Base-by-base conservation (phyloP, 2,888 invertebrate species). In the Microplitis deprimator region DNA sequence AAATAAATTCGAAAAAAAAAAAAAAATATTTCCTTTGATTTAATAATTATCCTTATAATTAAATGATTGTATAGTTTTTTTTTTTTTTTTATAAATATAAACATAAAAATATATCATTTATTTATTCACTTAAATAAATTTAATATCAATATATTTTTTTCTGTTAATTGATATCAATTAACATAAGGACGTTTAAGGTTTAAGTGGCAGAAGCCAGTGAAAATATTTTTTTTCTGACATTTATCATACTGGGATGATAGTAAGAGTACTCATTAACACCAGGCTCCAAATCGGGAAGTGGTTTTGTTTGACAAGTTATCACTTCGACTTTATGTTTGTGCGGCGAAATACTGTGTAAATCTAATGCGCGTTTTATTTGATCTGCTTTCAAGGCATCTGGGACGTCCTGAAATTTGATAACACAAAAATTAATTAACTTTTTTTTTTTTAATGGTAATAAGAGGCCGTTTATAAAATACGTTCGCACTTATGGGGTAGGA, bases 241-340 rank as follows among this genome's bases (percentile, higher is more conserved):
- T 79, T 68, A 84, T 84, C 16, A 85, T 80, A 5, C 87, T 86
- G 13, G 83, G 79, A 79, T 88, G 85, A 74, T 85, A 80, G 84
- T 85, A 85, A 50, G 76, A 81, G 73, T 82, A 81, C 16, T 83
- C 81, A 1, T 79, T 80, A 2, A 77, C 67, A 16, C 79, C 82
- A 61, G 77, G 17, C 29, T 79, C 73, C 29, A 78, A 39, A 62
- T 83, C 78, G n/a, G 85, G 84, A 16, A 84, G 68, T 13, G 87
- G 85, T 74, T 83, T 82, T 8, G 87, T 86, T 80, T 87, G 86
- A 76, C 87, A 87, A 59, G 88, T 89, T 70, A 90, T 84, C 7
- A 90, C 85, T 79, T 87, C 87, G 64, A 90, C 87, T 81, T 86
- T 87, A 77, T 90, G 89, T 76, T 89, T 89, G 61, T 87, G 86